Evolutionary conservation across 2,888 invertebrate species (phyloP).

Genomic region (Chesias legatella): DNA sequence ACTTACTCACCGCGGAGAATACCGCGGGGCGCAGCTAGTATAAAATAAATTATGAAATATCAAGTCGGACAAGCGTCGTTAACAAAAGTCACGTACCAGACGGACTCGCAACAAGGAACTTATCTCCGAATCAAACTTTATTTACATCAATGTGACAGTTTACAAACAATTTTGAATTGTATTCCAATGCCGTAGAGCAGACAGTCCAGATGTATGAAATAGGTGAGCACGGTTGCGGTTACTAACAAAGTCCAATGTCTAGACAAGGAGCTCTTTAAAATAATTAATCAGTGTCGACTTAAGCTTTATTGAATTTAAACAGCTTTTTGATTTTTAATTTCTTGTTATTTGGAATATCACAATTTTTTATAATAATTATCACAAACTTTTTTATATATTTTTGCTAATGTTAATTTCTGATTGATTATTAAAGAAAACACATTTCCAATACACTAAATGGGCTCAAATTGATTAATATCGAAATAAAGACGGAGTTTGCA

Average conservation of each 20-base stretch:
- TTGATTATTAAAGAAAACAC: too few species aligned
- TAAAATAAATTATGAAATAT: slow-evolving; percentile 22
- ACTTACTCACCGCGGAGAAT: too few species aligned
- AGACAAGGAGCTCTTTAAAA: slow-evolving; percentile 34
- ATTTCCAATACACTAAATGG: too few species aligned
- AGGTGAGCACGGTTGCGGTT: slow-evolving; percentile 5
- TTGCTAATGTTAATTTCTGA: too few species aligned
- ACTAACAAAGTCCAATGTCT: slow-evolving; percentile 33
- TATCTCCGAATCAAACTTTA: slow-evolving; percentile 30
- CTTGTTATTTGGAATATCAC: too few species aligned
- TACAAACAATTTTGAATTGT: slow-evolving; percentile 23
- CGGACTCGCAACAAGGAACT: slow-evolving; percentile 41
- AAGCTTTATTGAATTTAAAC: slow-evolving; percentile 3
- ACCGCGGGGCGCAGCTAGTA: too few species aligned
- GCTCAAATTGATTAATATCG: too few species aligned
- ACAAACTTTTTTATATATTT: too few species aligned
- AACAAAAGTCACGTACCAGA: slow-evolving; percentile 49
- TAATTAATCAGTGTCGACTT: slow-evolving; percentile 14
- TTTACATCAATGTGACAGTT: slow-evolving; percentile 12
- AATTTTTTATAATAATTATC: too few species aligned
- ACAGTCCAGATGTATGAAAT: background rate
- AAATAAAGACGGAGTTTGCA: too few species aligned
- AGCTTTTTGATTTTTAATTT: too few species aligned
- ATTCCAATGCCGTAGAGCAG: slow-evolving; percentile 3
- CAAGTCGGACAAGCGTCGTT: slow-evolving; percentile 40